Percentiles rank a stretch among this genome's conserved stretches.
Evolutionary conservation across 2,113 vertebrate genomes (phyloP).

Genomic region (Ardeotis arabs): DNA sequence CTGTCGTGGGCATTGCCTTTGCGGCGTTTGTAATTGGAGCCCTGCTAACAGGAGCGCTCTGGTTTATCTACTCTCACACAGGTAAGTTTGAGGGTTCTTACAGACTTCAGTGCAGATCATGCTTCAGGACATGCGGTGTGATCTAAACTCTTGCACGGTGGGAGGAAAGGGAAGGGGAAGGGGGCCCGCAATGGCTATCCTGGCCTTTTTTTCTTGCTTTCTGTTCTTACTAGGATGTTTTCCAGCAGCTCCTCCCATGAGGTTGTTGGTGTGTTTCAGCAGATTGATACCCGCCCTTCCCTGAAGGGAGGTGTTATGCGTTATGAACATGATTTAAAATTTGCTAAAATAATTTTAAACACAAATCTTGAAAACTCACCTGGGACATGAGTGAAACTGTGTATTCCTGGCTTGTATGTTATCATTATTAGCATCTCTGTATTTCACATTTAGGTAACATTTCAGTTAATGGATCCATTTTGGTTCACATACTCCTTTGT

Average conservation of each 20-base stretch:
- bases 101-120: not conserved
- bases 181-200: not conserved
- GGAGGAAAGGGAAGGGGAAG: not conserved
- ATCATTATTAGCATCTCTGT: not conserved
- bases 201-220: not conserved
- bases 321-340: not conserved
- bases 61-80: constrained; percentile 97
- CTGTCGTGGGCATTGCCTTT: constrained; percentile 95
- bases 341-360: not conserved
- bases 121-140: rapidly evolving
- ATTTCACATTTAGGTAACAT: not conserved
- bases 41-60: constrained; percentile 91
- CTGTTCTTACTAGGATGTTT: not conserved
- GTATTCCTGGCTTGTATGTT: not conserved
- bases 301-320: not conserved
- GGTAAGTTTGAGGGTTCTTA: constrained; percentile 70
- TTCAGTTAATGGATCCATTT: not conserved
- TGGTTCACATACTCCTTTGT: not conserved
- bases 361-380: not conserved
- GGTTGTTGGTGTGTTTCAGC: not conserved
- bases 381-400: not conserved
- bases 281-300: not conserved
- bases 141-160: not conserved
- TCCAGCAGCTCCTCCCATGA: not conserved
- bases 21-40: constrained; percentile 94